These are phyloP conservation scores for Agapetus fuscipes DNA, from an alignment of 2,888 invertebrate genomes.

Conservation along the genomic window DNA sequence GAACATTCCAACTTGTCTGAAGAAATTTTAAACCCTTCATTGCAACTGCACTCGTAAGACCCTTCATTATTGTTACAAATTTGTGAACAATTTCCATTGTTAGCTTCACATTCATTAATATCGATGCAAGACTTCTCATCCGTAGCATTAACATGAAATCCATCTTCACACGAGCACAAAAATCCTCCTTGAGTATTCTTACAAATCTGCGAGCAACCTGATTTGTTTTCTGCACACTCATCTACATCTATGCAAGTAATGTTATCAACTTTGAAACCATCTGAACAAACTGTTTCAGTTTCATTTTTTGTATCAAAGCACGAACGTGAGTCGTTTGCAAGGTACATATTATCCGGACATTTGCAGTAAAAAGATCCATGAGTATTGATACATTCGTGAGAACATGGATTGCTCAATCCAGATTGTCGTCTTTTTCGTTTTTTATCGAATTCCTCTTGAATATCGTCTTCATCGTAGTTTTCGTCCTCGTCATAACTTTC, in stretches of 20 bases:
- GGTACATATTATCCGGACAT: slow-evolving; percentile 43
- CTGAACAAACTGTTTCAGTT: slow-evolving; percentile 29
- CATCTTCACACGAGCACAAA: slow-evolving; percentile 40
- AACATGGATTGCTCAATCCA: slow-evolving; percentile 29
- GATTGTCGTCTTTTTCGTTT: background rate
- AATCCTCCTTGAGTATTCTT: slow-evolving; percentile 38
- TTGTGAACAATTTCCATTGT: slow-evolving; percentile 27
- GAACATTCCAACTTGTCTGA: background rate
- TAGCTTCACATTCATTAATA: slow-evolving; percentile 31
- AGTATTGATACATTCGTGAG: slow-evolving; percentile 38
- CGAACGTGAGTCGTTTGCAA: slow-evolving; percentile 27
- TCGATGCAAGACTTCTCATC: slow-evolving; percentile 30
- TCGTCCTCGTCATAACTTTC: background rate
- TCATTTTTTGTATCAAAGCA: slow-evolving; percentile 32
- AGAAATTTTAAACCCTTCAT: slow-evolving; percentile 23
- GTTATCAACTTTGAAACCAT: slow-evolving; percentile 42
- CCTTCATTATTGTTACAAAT: slow-evolving; percentile 35
- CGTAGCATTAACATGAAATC: slow-evolving; percentile 27
- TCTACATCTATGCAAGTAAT: slow-evolving; percentile 41
- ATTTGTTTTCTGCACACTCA: slow-evolving; percentile 39
- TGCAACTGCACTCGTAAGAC: slow-evolving; percentile 24
- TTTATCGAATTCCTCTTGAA: background rate
- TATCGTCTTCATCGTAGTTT: background rate
- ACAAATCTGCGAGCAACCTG: slow-evolving; percentile 32
- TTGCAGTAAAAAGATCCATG: slow-evolving; percentile 46